phyloP scores from a whole-genome alignment of 64 coral and sea anemone genomes.

The Platygyra sinensis region DNA sequence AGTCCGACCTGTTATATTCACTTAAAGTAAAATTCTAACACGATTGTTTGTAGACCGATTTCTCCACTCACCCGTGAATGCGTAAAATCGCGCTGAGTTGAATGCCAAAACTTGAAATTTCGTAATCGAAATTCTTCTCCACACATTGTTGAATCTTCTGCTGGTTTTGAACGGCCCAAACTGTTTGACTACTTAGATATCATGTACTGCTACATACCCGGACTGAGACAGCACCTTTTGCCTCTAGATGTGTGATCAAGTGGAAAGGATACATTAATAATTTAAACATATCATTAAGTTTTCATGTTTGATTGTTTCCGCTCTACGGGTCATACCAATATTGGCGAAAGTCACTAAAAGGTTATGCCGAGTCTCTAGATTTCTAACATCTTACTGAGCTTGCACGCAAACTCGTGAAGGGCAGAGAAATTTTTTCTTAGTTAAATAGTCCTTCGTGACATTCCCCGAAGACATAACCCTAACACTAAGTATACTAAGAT shows the following conservation, averaged over 20 bases:
- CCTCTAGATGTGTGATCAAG: not conserved
- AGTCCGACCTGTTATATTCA: not conserved
- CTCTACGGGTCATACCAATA: no score
- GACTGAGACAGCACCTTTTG: not conserved
- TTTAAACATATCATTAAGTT: not conserved
- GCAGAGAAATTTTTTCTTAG: not conserved
- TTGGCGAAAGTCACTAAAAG: not conserved
- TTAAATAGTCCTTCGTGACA: no score
- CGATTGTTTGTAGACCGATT: not conserved
- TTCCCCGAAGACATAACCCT: no score
- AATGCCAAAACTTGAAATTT: constrained; percentile 51
- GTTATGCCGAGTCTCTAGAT: not conserved
- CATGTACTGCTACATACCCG: not conserved
- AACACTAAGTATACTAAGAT: no score
- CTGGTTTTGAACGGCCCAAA: no score
- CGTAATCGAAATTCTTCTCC: constrained; percentile 39
- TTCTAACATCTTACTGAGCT: not conserved
- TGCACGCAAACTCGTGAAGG: not conserved
- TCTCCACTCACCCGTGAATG: constrained; percentile 46
- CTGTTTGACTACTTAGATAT: no score
- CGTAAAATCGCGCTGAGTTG: constrained; percentile 32
- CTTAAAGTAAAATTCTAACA: not conserved
- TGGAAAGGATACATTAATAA: not conserved
- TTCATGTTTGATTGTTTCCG: not conserved
- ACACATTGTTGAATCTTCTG: constrained; percentile 23